A percentile compares a stretch with the other conserved stretches of the same genome.
These are phyloP conservation scores for Calameuta idolon DNA, from an alignment of 2,888 invertebrate genomes.

Conservation along the genomic window DNA sequence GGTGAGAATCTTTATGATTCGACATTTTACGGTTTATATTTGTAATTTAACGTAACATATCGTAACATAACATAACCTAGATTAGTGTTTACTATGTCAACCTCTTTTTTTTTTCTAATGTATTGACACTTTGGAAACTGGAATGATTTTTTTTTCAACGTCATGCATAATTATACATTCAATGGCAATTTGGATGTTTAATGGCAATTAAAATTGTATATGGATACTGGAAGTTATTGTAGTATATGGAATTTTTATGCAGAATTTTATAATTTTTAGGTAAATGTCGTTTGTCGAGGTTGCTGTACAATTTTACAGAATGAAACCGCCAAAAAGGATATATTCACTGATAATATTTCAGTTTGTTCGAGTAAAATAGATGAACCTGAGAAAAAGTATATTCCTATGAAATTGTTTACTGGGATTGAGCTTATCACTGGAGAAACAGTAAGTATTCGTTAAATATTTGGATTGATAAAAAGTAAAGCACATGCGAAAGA, in stretches of 20 bases:
- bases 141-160: too few relatives aligned
- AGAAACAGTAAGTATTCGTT: constrained; percentile 23
- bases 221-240: too few relatives aligned
- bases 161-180: too few relatives aligned
- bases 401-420: constrained; percentile 24
- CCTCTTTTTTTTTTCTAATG: too few relatives aligned
- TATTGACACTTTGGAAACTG: too few relatives aligned
- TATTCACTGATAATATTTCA: constrained; percentile 26
- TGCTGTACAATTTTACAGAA: constrained; percentile 26
- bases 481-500: neutral
- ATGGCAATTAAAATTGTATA: too few relatives aligned
- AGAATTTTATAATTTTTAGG: constrained; percentile 21
- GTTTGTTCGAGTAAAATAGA: constrained; percentile 13
- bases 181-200: too few relatives aligned
- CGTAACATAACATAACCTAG: too few relatives aligned
- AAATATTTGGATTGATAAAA: neutral
- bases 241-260: neutral
- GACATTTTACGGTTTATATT: too few relatives aligned
- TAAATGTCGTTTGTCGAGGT: constrained; percentile 26
- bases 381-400: constrained; percentile 14
- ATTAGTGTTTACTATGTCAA: too few relatives aligned
- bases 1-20: too few relatives aligned
- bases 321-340: constrained; percentile 22
- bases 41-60: too few relatives aligned
- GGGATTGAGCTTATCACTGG: constrained; percentile 36